These are phyloP conservation scores for Heliconius hewitsoni DNA, from an alignment of 1,140 invertebrate genomes.

Conservation along the genomic window DNA sequence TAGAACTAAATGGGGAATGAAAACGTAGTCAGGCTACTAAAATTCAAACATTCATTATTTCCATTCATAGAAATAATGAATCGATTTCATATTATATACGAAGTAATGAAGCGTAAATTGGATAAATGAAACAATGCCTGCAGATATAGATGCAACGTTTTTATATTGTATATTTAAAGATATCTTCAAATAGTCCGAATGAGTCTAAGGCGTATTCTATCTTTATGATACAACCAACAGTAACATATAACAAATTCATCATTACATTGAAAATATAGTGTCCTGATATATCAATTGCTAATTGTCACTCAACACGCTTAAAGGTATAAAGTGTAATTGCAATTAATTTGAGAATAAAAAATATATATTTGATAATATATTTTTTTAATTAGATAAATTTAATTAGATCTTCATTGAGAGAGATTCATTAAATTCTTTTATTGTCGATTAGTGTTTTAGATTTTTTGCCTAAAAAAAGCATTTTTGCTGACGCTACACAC, in stretches of 20 bases:
- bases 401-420: too few relatives aligned
- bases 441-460: background rate
- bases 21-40: too few relatives aligned
- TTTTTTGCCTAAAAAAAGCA: background rate
- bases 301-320: background rate
- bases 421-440: background rate
- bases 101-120: too few relatives aligned
- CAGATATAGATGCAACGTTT: too few relatives aligned
- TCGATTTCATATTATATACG: too few relatives aligned
- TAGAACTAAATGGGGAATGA: too few relatives aligned
- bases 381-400: too few relatives aligned
- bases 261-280: conserved; percentile 22
- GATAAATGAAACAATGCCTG: too few relatives aligned
- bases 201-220: background rate
- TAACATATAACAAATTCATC: background rate
- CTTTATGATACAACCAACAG: background rate
- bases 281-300: conserved; percentile 13
- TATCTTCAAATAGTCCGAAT: background rate
- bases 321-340: background rate
- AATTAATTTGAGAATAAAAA: background rate
- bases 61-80: too few relatives aligned
- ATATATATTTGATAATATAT: background rate
- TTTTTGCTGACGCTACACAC: conserved; percentile 39
- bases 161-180: too few relatives aligned
- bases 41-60: too few relatives aligned